Percentiles rank a stretch among this genome's conserved stretches.
Conservation (phyloP, 2,797 vertebrate genomes). For the Molothrus ater region DNA sequence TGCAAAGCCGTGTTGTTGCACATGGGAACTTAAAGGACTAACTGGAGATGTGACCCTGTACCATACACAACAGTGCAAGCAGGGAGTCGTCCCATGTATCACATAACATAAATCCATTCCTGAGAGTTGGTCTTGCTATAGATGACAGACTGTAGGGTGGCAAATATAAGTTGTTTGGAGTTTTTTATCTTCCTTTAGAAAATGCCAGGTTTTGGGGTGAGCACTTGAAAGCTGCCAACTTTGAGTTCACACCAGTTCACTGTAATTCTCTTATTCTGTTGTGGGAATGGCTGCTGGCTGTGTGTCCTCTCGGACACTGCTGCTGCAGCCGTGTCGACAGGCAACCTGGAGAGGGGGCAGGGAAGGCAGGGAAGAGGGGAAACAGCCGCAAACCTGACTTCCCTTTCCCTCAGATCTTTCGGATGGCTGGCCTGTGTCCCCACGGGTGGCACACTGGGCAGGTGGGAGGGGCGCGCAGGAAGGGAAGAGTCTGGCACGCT, state of each 20-base stretch:
- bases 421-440: background rate
- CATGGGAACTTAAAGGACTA: background rate
- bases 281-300: rapidly evolving
- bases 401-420: background rate
- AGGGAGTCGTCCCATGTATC: rapidly evolving
- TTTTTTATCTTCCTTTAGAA: background rate
- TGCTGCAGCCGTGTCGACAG: background rate
- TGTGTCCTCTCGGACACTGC: background rate
- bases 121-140: background rate
- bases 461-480: background rate
- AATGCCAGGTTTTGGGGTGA: background rate
- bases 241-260: background rate
- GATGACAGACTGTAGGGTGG: background rate
- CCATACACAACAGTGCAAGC: background rate
- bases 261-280: background rate
- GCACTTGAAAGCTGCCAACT: background rate
- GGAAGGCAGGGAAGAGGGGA: background rate
- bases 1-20: background rate
- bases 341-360: background rate
- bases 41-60: rapidly evolving
- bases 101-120: background rate
- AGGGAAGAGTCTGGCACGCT: background rate
- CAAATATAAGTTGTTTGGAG: background rate
- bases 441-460: background rate
- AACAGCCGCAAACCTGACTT: background rate